These are phyloP conservation scores for Anas flavirostris DNA, from an alignment of 2,797 vertebrate genomes.

Conservation along the genomic window DNA sequence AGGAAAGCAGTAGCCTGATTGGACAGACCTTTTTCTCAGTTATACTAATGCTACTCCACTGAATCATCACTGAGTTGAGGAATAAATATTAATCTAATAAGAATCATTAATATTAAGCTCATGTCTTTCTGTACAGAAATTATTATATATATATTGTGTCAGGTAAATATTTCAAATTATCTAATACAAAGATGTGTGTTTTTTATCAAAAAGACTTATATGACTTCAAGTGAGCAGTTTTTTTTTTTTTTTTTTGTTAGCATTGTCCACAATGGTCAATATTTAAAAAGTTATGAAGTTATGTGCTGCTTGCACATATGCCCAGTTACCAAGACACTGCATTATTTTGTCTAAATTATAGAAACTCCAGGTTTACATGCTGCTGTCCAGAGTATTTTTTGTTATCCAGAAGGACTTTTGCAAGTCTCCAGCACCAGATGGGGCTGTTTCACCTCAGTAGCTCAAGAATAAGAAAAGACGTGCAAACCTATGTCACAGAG, in stretches of 20 bases:
- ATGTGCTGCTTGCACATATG: neutral
- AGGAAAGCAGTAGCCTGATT: neutral
- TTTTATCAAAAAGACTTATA: neutral
- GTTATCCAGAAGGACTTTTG: neutral
- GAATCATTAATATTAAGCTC: neutral
- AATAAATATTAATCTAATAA: neutral
- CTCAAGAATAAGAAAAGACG: neutral
- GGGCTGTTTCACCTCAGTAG: constrained; percentile 41
- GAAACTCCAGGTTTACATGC: neutral
- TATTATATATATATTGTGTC: neutral
- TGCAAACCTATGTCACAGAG: constrained; percentile 91
- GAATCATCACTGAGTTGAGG: neutral
- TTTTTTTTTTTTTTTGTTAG: neutral
- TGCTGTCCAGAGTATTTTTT: neutral
- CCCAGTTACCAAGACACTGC: neutral
- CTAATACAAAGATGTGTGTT: neutral
- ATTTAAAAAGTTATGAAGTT: neutral
- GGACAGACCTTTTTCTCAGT: neutral
- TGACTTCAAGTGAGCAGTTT: neutral
- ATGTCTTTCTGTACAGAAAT: neutral
- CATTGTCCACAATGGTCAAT: neutral
- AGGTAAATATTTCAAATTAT: neutral
- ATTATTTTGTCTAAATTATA: neutral
- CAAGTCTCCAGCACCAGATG: constrained; percentile 51
- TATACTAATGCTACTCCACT: neutral